Percentiles rank a stretch among this genome's conserved stretches.
Evolutionary conservation across 2,888 invertebrate species (phyloP).

Genomic region (Camponotus fellah): DNA sequence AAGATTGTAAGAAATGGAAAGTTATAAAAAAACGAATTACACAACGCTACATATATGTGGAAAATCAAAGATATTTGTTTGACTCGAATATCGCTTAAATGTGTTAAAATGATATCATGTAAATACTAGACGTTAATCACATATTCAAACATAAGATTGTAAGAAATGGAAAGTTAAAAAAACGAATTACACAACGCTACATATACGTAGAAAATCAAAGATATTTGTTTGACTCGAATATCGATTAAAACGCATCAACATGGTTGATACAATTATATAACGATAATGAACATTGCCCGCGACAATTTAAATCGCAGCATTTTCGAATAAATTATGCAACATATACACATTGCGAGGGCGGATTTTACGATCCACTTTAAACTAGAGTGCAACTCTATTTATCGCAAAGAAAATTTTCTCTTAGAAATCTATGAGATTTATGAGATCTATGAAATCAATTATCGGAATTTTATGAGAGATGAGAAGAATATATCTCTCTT

Average conservation of each 20-base stretch:
- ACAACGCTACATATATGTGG: not conserved
- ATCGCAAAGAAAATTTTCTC: too few relatives aligned
- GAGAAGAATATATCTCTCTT: not conserved
- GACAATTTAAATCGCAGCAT: not conserved
- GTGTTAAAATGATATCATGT: slow-evolving; percentile 31
- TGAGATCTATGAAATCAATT: not conserved
- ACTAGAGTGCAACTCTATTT: too few relatives aligned
- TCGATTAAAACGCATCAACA: slow-evolving; percentile 32
- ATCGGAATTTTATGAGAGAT: not conserved
- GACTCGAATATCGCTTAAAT: slow-evolving; percentile 8
- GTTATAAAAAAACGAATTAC: not conserved
- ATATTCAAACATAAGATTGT: not conserved
- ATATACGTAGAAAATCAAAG: not conserved
- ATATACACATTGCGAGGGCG: not conserved
- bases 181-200: not conserved
- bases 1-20: slow-evolving; percentile 3
- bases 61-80: slow-evolving; percentile 2
- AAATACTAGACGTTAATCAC: slow-evolving; percentile 7
- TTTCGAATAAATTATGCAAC: slow-evolving; percentile 22
- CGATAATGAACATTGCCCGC: slow-evolving; percentile 29
- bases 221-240: not conserved
- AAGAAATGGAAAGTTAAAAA: not conserved
- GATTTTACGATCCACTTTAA: not conserved
- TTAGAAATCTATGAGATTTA: too few relatives aligned
- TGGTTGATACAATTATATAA: slow-evolving; percentile 25